Percentiles rank a stretch among this genome's conserved stretches.
phyloP scores from a whole-genome alignment of 2,113 vertebrate species.

The Acrocephalus arundinaceus region DNA sequence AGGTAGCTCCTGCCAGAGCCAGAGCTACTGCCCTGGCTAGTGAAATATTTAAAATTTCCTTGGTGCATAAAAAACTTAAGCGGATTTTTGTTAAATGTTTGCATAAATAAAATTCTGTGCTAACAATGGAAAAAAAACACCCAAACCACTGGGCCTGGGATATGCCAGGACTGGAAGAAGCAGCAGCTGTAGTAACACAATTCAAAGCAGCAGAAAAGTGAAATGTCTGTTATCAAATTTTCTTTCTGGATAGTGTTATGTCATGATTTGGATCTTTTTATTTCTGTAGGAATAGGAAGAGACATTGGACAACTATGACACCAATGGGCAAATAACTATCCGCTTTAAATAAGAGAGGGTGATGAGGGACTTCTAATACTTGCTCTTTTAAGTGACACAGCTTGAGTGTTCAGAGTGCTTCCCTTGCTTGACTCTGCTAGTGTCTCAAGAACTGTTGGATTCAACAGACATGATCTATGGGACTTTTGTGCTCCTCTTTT shows the following conservation, averaged over 20 bases:
- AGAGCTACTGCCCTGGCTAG: neutral
- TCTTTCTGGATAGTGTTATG: neutral
- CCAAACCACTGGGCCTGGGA: neutral
- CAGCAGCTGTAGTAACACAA: neutral
- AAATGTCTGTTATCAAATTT: neutral
- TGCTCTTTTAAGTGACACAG: neutral
- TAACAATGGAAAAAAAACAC: neutral
- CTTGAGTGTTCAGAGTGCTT: neutral
- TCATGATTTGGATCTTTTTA: neutral
- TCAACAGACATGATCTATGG: neutral
- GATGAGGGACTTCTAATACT: neutral
- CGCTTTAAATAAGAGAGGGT: neutral
- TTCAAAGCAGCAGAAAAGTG: neutral
- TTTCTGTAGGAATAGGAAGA: neutral
- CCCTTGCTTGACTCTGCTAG: neutral
- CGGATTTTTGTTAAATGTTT: neutral
- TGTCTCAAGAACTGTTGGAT: neutral
- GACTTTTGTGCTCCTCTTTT: neutral
- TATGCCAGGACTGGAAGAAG: neutral
- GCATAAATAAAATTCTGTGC: neutral
- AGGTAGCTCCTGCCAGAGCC: neutral
- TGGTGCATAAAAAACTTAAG: neutral
- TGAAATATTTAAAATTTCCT: neutral
- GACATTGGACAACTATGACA: rapidly evolving
- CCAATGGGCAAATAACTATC: neutral